Evolutionary conservation across 2,888 invertebrate genomes (phyloP), one percentile per base, ranked within the genome.

Genomic region (Diaprepes abbreviatus): DNA sequence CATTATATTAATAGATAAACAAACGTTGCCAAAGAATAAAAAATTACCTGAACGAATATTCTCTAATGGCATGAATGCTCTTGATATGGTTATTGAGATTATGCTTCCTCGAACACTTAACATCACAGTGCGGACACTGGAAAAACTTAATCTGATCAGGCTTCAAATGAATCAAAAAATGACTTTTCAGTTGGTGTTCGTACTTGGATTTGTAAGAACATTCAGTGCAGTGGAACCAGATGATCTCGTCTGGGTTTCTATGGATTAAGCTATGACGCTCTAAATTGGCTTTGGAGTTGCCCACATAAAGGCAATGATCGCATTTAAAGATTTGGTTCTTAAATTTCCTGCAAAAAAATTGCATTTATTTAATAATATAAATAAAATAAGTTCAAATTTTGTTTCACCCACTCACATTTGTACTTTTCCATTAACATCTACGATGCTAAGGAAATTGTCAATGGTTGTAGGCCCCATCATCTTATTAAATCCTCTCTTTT

Each of bases 161-260:
- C 2, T 67, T 64, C 14, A 63, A 35, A 28, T 73, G 73, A 9
- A 70, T 16, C 3, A 73, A 9, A 9, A 40, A 58, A 38, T 73
- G 73, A 33, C 72, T 66, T 35, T 70, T 72, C 43, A 72, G 36
- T 17, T 69, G 66, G 45, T 40, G 28, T 24, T 69, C 66, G 36
- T 72, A 72, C 24, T 72, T 72, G 2, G 72, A 62, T n/a, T 59
- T 69, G 17, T 73, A 73, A 1, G 63, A 31, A 28, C 73, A 73
- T 10, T 67, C 62, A 2, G 57, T 33, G 33, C 73, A 73, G 3
- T 67, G 50, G 35, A 55, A 67, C 73, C 73, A 73, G 1, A 66
- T 31, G 38, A 70, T 67, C 16, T 70, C 67, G 21, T 43, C 38
- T 0, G 70, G 65, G 24, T 55, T 62, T 57, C 57, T 52, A 24